Base-by-base conservation (phyloP, 1,140 invertebrate species). In the Drosophila neocordata region DNA sequence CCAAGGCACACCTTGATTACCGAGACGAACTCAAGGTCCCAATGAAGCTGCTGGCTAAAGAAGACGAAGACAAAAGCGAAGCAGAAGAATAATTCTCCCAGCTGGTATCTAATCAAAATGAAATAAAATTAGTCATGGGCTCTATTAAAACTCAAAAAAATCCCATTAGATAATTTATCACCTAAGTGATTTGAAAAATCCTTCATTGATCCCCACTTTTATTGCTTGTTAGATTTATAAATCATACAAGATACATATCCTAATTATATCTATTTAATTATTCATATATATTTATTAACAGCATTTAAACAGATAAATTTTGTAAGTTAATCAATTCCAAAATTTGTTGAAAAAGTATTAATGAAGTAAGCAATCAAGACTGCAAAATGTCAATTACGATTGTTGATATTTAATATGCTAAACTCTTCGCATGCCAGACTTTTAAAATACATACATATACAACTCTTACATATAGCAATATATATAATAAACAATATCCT, bases 1-100 rank as follows among this genome's bases (percentile, higher is more conserved):
- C 44, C 5, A 60, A 7, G 4, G 53, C 63, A 7, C 35, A 65
- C 3, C 18, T 78, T 7, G 69, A 74, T 20, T 85, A 85, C 44
- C 70, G 66, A 3, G 81, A 85, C 22, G 76, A 87, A 20, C 34
- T 65, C 0, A 22, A 48, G 8, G 2, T 9, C 15, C 41, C 15
- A 44, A 44, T 4, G 7, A 18, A 44, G 15, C 4, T 18, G 15
- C 7, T 11, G 41, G 13, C 13, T 15, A 3, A 9, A 20, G 41
- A 13, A 20, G 41, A 9, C 18, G 18, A 48, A 11, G 41, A 44
- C 8, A 13, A 18, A 18, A 13, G 9, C 9, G 34, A 11, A 12
- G 34, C 1, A 12, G 34, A 4, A 4, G 41, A 48, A 8, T 15
- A 48, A 15, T 48, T 20, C 0, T 20, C 15, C 41, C 15, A 48